These are phyloP conservation scores for Hylaea fasciaria DNA, from an alignment of 2,888 invertebrate genomes.

Conservation along the genomic window DNA sequence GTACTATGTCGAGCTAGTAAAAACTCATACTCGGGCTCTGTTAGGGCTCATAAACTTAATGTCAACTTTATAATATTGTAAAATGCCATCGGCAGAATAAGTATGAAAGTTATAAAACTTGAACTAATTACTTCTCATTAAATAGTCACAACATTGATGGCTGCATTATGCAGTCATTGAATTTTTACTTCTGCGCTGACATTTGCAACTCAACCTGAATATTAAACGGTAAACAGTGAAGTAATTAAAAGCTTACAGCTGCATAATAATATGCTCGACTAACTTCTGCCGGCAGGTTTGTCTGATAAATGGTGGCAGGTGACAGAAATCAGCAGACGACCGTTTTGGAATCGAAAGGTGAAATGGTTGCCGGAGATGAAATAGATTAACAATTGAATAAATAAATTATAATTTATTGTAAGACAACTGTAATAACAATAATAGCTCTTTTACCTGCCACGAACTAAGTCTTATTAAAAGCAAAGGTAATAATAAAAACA, in stretches of 20 bases:
- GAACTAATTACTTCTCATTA: slow-evolving; percentile 7
- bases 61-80: too few species aligned
- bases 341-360: background rate
- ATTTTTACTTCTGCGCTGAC: slow-evolving; percentile 4
- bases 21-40: too few species aligned
- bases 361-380: background rate
- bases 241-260: slow-evolving; percentile 16
- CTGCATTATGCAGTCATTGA: slow-evolving; percentile 13
- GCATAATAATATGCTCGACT: background rate
- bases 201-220: slow-evolving; percentile 11
- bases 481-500: too few species aligned
- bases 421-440: too few species aligned
- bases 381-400: too few species aligned
- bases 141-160: background rate
- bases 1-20: too few species aligned
- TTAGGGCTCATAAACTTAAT: too few species aligned
- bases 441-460: too few species aligned
- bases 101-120: background rate
- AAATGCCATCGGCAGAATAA: background rate
- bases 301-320: slow-evolving; percentile 10
- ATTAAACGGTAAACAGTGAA: slow-evolving; percentile 4
- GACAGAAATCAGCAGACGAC: background rate
- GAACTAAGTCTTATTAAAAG: too few species aligned
- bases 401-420: too few species aligned
- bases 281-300: background rate